Evolutionary conservation across 2,888 invertebrate species (phyloP).

Genomic region (Punctoribates punctum): DNA sequence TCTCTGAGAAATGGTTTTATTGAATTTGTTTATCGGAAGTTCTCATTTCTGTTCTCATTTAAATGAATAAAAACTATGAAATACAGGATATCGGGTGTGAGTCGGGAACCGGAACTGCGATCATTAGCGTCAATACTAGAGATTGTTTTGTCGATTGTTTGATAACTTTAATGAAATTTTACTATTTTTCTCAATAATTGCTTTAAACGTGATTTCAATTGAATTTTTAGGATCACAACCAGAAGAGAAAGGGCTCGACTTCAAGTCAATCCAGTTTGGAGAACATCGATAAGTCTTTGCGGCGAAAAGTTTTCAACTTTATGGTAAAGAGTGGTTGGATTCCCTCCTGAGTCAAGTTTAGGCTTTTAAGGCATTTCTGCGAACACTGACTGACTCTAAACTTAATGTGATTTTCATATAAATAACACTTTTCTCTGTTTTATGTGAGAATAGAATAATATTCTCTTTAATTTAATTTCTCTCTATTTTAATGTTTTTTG

Average conservation of each 20-base stretch:
- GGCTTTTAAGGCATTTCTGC: background rate
- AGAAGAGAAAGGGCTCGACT: constrained; percentile 5
- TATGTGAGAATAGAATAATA: background rate
- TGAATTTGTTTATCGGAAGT: no score
- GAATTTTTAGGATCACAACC: constrained; percentile 16
- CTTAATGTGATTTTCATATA: background rate
- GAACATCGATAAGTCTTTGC: constrained; percentile 57
- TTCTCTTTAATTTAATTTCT: background rate
- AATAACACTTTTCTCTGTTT: background rate
- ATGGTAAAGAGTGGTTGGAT: constrained; percentile 61
- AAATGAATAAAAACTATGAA: no score
- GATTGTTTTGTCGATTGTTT: no score
- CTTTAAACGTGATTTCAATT: constrained; percentile 27
- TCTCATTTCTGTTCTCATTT: no score
- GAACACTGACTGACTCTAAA: background rate
- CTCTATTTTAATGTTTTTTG: constrained; percentile 16
- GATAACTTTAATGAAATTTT: no score
- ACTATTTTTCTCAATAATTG: no score
- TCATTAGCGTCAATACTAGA: no score
- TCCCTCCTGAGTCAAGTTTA: background rate
- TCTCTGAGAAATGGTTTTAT: no score
- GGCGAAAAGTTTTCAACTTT: constrained; percentile 60
- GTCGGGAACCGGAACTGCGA: no score
- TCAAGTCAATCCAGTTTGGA: constrained; percentile 34
- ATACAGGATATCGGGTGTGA: no score